Evolutionary conservation across 2,113 vertebrate genomes (phyloP), one percentile per base, ranked within the genome.

Genomic region (Apistogramma diplotaenia): DNA sequence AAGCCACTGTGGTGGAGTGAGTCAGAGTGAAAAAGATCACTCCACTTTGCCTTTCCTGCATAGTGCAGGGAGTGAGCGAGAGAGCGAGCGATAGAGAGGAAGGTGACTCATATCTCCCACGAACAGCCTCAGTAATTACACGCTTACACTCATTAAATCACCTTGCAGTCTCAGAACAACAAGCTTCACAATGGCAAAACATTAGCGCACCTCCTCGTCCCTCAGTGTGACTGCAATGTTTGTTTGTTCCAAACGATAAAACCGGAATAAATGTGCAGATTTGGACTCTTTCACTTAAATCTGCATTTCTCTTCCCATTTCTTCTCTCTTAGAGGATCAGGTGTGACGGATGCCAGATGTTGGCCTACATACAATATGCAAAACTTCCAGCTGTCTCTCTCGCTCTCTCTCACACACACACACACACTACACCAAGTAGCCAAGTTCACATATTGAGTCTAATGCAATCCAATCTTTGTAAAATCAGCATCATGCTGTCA

Each of bases 341-440:
- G 77, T 74, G 72, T 82, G 84, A 85, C 83, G 82, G 83, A 54
- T 59, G 61, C 74, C 85, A 90, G 88, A 88, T 92, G 88, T 87
- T 85, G 84, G 61, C 89, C 89, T 77, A 88, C 54, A 87, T 87
- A 58, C 80, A 75, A 19, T 79, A 86, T 91, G 84, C 84, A 85
- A 88, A 92, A 81, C 77, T 35, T 84, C 76, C 84, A 83, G 72
- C 85, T 91, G 84, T 81, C 74, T 75, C 77, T 49, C 59, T 23
- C 58, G 49, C 29, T 1, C 60, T 74, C 73, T 25, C 76, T 10
- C 49, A 51, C 49, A 51, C 49, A 53, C 19, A 53, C 49, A 53
- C 1, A 53, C 19, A 21, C 31, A 3, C 23, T 19, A 57, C 15
- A 51, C 27, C 25, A 37, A 54, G 35, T 51, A 59, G 19, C 55